Evolutionary conservation across 2,888 invertebrate genomes (phyloP).

Genomic region (Aleiodes leptofemur): DNA sequence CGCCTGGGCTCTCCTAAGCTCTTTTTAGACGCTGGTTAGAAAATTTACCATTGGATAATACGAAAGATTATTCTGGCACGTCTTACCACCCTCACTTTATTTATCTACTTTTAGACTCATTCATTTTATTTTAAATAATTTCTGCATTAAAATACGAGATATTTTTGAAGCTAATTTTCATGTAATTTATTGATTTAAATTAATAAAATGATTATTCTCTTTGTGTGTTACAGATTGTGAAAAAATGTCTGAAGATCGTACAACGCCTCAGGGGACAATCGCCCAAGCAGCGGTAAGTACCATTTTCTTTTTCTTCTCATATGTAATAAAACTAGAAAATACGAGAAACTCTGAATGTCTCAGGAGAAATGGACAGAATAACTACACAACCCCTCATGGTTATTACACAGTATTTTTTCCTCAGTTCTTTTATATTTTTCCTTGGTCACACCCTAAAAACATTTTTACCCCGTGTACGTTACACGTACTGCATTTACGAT

Average conservation of each 20-base stretch:
- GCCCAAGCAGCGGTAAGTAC: slow-evolving; percentile 67
- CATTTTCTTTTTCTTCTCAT: slow-evolving; percentile 33
- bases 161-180: no score
- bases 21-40: background rate
- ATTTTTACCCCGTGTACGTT: slow-evolving; percentile 12
- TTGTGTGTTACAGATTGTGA: slow-evolving; percentile 61
- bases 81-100: slow-evolving; percentile 10
- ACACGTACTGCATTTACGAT: slow-evolving; percentile 23
- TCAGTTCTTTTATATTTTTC: slow-evolving; percentile 22
- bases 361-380: slow-evolving; percentile 39
- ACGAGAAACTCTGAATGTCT: slow-evolving; percentile 36
- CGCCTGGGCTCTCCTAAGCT: slow-evolving; percentile 1
- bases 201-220: slow-evolving; percentile 44
- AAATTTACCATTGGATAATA: slow-evolving; percentile 1
- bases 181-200: no score
- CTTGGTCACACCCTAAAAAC: slow-evolving; percentile 32
- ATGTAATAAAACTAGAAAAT: slow-evolving; percentile 14
- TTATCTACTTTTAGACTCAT: background rate
- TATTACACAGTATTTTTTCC: slow-evolving; percentile 37
- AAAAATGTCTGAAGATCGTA: slow-evolving; percentile 70
- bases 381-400: background rate
- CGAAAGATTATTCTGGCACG: slow-evolving; percentile 17
- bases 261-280: slow-evolving; percentile 67
- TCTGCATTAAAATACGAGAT: no score
- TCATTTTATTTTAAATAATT: background rate